These are phyloP conservation scores for Exaiptasia diaphana DNA, from an alignment of 64 coral and sea anemone species.

Conservation along the genomic window DNA sequence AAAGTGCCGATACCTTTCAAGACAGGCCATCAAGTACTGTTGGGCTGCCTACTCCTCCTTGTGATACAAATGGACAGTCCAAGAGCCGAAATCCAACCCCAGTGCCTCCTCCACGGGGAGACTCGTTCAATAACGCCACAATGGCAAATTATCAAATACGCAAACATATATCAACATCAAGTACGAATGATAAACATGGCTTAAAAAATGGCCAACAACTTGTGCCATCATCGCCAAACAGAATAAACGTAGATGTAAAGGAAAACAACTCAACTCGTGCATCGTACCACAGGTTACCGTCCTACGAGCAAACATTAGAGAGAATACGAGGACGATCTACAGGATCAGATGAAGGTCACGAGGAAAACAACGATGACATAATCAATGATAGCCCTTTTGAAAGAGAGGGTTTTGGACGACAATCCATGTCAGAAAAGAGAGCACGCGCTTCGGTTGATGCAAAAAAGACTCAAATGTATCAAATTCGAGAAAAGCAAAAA, in stretches of 20 bases:
- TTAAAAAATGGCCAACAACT: conserved; percentile 3
- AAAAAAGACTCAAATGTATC: conserved; percentile 67
- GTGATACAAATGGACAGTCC: conserved; percentile 39
- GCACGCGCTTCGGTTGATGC: conserved; percentile 64
- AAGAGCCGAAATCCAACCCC: background rate
- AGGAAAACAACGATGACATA: background rate
- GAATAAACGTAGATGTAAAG: background rate
- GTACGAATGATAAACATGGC: background rate
- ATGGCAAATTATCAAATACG: background rate
- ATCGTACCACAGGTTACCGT: background rate
- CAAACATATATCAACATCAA: background rate
- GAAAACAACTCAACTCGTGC: background rate
- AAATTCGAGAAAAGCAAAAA: conserved; percentile 64
- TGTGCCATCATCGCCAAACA: background rate
- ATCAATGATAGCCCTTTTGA: conserved; percentile 59
- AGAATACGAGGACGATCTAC: background rate
- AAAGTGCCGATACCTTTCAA: background rate
- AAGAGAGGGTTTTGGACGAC: conserved; percentile 79
- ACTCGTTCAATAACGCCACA: conserved; percentile 20
- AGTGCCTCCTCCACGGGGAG: conserved; percentile 45
- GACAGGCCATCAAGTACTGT: conserved; percentile 79
- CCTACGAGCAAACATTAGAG: conserved; percentile 21
- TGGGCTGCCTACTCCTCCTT: conserved; percentile 72
- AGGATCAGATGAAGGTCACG: background rate
- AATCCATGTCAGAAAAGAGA: conserved; percentile 99